phyloP scores from a whole-genome alignment of 1,140 invertebrate species.

The Aphaenogaster ashmeadi region DNA sequence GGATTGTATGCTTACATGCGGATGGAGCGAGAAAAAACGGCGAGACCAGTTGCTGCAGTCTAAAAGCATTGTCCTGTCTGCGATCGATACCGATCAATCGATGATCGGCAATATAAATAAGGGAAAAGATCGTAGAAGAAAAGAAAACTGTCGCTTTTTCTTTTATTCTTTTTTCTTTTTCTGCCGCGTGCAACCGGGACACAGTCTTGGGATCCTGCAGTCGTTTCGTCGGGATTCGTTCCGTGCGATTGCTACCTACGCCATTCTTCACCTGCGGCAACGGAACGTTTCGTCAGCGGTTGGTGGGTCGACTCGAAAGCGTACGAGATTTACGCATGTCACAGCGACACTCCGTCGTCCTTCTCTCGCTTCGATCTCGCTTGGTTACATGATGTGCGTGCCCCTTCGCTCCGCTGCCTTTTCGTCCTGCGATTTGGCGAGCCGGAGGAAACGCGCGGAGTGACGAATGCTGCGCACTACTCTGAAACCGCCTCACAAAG shows the following conservation, averaged over 20 bases:
- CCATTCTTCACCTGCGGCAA: conserved; percentile 55
- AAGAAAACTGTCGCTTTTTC: conserved; percentile 43
- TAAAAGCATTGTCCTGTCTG: conserved; percentile 52
- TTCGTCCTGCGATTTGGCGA: conserved; percentile 59
- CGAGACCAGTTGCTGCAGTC: conserved; percentile 78
- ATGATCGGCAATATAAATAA: conserved; percentile 51
- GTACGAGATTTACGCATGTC: conserved; percentile 47
- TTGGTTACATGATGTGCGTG: conserved; percentile 40
- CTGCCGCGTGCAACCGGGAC: conserved; percentile 65
- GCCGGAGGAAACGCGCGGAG: conserved; percentile 60
- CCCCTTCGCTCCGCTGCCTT: conserved; percentile 56
- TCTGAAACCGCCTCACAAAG: conserved; percentile 36
- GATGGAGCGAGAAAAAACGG: conserved; percentile 64
- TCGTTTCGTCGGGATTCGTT: conserved; percentile 4
- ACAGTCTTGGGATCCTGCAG: conserved; percentile 52
- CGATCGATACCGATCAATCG: conserved; percentile 77
- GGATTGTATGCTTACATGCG: conserved; percentile 11
- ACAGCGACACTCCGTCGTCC: conserved; percentile 40
- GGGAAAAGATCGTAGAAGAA: conserved; percentile 30
- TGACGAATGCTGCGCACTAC: conserved; percentile 47
- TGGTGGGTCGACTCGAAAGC: conserved; percentile 70
- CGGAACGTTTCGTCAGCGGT: conserved; percentile 66
- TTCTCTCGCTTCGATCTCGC: conserved; percentile 63
- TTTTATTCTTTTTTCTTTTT: conserved; percentile 36
- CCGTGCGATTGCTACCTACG: conserved; percentile 38